Percentiles rank a stretch among this genome's conserved stretches.
phyloP scores from a whole-genome alignment of 2,113 vertebrate species.

The Corynorhinus townsendii region DNA sequence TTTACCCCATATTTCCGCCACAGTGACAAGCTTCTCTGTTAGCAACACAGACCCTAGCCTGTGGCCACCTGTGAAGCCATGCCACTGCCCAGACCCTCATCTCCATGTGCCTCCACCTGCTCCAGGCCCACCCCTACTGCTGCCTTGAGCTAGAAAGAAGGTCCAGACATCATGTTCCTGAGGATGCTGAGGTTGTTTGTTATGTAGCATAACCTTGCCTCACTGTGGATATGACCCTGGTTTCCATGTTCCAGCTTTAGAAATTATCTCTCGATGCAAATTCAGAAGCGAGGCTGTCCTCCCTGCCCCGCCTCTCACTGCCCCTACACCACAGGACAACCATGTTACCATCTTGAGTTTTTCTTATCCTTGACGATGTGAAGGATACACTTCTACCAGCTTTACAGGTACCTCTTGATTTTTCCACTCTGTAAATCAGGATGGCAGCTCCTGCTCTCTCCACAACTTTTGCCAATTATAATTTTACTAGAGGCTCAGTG shows the following conservation, averaged over 20 bases:
- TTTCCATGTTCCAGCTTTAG: not conserved
- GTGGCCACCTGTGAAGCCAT: not conserved
- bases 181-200: not conserved
- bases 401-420: not conserved
- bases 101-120: accelerated
- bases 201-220: not conserved
- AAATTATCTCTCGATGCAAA: not conserved
- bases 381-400: not conserved
- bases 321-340: accelerated
- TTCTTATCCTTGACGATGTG: not conserved
- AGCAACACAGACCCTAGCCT: not conserved
- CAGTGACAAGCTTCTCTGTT: accelerated
- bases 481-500: not conserved
- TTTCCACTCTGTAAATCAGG: not conserved
- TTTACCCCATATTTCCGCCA: not conserved
- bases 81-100: accelerated
- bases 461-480: not conserved
- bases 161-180: not conserved
- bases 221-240: not conserved
- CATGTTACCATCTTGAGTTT: accelerated
- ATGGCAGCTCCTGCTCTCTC: not conserved
- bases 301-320: accelerated
- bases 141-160: accelerated
- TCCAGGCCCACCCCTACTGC: not conserved
- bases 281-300: accelerated